Evolutionary conservation across 2,797 vertebrate species (phyloP).

Genomic region (Rhinophrynus dorsalis): DNA sequence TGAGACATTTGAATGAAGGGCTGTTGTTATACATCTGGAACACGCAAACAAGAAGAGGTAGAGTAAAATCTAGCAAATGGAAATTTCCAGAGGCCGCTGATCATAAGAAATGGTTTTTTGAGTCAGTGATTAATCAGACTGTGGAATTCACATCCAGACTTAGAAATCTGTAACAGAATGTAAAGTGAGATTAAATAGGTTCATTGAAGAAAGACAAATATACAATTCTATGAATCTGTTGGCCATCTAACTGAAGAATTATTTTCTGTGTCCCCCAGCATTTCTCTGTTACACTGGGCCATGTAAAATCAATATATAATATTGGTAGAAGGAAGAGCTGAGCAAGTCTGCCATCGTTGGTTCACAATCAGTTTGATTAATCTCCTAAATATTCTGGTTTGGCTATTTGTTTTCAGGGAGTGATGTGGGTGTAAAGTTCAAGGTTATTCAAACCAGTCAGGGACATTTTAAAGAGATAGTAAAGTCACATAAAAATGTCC

Average conservation of each 20-base stretch:
- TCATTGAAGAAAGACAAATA: conserved; percentile 35
- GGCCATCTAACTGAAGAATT: not conserved
- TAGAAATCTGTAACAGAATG: conserved; percentile 39
- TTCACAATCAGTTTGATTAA: too few species aligned
- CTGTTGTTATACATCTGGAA: conserved; percentile 16
- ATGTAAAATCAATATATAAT: too few species aligned
- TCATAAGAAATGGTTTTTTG: conserved; percentile 40
- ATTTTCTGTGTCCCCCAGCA: too few species aligned
- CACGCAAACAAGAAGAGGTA: conserved; percentile 9
- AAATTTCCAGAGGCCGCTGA: conserved; percentile 33
- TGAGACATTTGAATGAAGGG: not conserved
- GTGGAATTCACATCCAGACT: conserved; percentile 41
- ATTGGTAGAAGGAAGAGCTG: too few species aligned
- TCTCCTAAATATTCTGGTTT: too few species aligned
- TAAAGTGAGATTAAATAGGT: conserved; percentile 33
- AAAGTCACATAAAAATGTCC: too few species aligned
- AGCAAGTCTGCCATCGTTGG: too few species aligned
- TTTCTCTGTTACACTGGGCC: too few species aligned
- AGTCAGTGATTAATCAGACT: conserved; percentile 41
- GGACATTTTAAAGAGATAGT: too few species aligned
- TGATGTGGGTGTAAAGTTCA: too few species aligned
- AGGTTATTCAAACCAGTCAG: too few species aligned
- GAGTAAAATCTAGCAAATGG: conserved; percentile 20
- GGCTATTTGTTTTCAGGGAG: too few species aligned
- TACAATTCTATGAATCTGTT: conserved; percentile 1